A percentile compares a stretch with the other conserved stretches of the same genome.
These are phyloP conservation scores for Brachypteracias leptosomus DNA, from an alignment of 2,113 vertebrate genomes.

Conservation along the genomic window DNA sequence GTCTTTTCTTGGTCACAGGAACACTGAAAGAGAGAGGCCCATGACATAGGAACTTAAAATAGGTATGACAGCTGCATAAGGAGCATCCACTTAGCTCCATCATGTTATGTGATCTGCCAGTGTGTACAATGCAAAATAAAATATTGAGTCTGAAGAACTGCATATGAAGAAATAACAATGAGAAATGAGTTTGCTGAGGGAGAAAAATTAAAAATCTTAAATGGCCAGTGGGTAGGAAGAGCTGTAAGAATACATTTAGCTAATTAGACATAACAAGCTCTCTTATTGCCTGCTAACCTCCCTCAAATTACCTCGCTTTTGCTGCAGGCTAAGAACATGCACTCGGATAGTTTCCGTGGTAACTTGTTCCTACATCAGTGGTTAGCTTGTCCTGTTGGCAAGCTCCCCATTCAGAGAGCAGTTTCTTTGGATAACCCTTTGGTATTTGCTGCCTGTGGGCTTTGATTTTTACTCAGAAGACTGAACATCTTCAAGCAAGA, in stretches of 20 bases:
- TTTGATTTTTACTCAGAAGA: background rate
- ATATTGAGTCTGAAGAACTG: background rate
- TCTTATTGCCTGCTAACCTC: background rate
- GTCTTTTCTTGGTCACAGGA: background rate
- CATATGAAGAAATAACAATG: background rate
- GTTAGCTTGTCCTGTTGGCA: background rate
- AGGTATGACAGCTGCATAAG: background rate
- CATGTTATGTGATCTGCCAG: background rate
- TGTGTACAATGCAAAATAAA: background rate
- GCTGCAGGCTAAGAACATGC: background rate
- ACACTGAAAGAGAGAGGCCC: background rate
- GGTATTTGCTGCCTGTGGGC: background rate
- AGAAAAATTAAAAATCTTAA: background rate
- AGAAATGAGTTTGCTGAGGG: background rate
- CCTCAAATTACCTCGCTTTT: background rate
- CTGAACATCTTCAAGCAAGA: background rate
- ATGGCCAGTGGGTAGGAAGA: background rate
- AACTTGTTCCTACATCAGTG: background rate
- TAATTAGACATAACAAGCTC: background rate
- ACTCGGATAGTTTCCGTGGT: background rate
- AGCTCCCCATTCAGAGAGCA: accelerated
- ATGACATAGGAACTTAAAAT: background rate
- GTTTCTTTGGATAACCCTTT: background rate
- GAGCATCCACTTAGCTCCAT: background rate
- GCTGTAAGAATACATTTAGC: background rate